phyloP scores from a whole-genome alignment of 2,797 vertebrate genomes.

The Acomys russatus region DNA sequence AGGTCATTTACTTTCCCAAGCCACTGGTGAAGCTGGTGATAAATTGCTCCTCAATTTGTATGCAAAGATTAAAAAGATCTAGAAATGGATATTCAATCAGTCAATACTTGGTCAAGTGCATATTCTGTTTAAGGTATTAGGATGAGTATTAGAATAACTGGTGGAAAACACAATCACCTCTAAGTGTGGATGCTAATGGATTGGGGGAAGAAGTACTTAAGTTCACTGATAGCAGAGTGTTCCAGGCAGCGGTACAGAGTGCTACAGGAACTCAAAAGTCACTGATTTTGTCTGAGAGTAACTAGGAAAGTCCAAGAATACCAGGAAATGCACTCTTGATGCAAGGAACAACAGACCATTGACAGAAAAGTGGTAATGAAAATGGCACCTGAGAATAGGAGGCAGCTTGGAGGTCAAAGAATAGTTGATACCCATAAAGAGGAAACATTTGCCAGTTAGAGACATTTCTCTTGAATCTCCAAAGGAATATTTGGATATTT shows the following conservation, averaged over 20 bases:
- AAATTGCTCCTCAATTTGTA: constrained; percentile 67
- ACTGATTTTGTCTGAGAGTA: not conserved
- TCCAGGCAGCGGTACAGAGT: not conserved
- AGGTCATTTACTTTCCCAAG: constrained; percentile 69
- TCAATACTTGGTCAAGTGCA: constrained; percentile 38
- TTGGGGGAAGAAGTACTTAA: not conserved
- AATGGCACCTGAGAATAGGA: not conserved
- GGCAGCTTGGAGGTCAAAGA: not conserved
- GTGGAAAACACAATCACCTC: constrained; percentile 25
- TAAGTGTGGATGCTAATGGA: not conserved
- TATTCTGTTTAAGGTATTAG: constrained; percentile 48
- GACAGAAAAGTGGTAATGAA: not conserved
- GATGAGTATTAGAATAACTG: not conserved
- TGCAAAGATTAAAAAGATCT: constrained; percentile 32
- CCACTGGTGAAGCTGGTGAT: constrained; percentile 60
- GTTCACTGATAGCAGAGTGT: not conserved
- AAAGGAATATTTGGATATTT: not conserved
- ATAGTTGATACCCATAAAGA: not conserved
- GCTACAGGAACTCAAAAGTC: not conserved
- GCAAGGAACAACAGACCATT: not conserved
- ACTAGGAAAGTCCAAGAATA: not conserved
- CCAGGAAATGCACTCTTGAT: not conserved
- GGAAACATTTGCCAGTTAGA: not conserved
- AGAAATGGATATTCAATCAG: constrained; percentile 59
- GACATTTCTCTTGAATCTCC: not conserved